A percentile compares a stretch with the other conserved stretches of the same genome.
Evolutionary conservation across 2,888 invertebrate genomes (phyloP).

Genomic region (Hypena proboscidalis): DNA sequence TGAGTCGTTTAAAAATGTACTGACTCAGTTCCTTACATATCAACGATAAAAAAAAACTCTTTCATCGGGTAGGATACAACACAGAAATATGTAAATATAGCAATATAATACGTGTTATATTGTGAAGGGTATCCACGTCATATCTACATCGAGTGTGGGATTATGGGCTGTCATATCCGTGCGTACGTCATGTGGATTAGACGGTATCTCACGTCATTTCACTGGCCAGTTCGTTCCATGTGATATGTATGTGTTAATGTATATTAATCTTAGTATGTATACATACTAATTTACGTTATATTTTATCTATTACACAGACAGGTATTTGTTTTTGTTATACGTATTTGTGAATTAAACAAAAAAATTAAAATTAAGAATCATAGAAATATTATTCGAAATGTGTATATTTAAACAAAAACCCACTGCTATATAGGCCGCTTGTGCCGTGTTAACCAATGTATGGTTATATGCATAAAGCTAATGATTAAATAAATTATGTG

Average conservation of each 20-base stretch:
- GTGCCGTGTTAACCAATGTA: too few species aligned
- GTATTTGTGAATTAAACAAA: too few species aligned
- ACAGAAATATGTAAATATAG: slow-evolving; percentile 13
- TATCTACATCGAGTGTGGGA: slow-evolving; percentile 42
- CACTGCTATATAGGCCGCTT: too few species aligned
- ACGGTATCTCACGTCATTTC: slow-evolving; percentile 24
- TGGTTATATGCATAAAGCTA: too few species aligned
- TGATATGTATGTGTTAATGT: slow-evolving; percentile 33
- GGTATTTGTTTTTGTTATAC: too few species aligned
- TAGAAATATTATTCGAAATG: too few species aligned
- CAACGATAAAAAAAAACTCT: neutral
- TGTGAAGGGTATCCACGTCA: slow-evolving; percentile 13
- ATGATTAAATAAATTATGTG: too few species aligned
- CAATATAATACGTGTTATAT: slow-evolving; percentile 10
- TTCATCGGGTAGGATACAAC: neutral
- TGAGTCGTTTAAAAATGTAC: too few species aligned
- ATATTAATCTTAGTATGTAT: neutral
- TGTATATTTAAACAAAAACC: too few species aligned
- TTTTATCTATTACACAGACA: too few species aligned
- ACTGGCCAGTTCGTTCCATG: slow-evolving; percentile 17
- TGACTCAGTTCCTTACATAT: neutral
- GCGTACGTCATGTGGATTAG: slow-evolving; percentile 55
- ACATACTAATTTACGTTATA: too few species aligned
- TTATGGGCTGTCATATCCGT: slow-evolving; percentile 58
- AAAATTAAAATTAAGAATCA: too few species aligned